Base-by-base conservation (phyloP, 2,113 vertebrate genomes). In the Sebastes schlegelii region DNA sequence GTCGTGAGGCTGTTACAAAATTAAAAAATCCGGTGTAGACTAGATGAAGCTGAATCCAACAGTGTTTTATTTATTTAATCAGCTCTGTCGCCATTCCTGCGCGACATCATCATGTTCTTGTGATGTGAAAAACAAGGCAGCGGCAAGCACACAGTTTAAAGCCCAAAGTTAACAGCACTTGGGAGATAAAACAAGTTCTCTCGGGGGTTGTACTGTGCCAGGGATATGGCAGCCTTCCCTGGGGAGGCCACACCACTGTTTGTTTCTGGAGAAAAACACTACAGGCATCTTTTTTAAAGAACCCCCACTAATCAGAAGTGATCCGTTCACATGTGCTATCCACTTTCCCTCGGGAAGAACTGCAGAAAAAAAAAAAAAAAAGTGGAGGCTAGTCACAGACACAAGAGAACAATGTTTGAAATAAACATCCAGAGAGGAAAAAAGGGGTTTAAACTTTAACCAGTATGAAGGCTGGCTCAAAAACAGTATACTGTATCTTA, bases 261-360 rank as follows among this genome's bases (percentile, higher is more conserved):
- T 95, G 90, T 94, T 93, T 94, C 90, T 90, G 83, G 73, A 86
- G 86, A 83, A 87, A 88, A 84, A 72, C 77, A 88, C 94, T 78
- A 88, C 72, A 76, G 86, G 91, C 89, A 21, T 86, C 84, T 86
- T 92, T 86, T 45, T 82, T 84, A 86, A 91, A 90, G 89, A 85
- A 72, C 34, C 79, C 51, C 52, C 67, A 60, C 89, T 93, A 90
- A 93, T 94, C 89, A 93, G 90, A 94, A 89, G 86, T 91, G 92
- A 95, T 94, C 91, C 17, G 84, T 76, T 92, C 91, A 86, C 90
- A 88, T 91, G 91, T 82, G 90, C 72, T 70, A 82, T 85, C 79
- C 79, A 52, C 81, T 74, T 80, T 86, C 84, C 90, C 83, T 74
- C n/a, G 79, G 90, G 87, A 87, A 64, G 19, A 49, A 78, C 49